Evolutionary conservation across 2,888 invertebrate species (phyloP).

Genomic region (Caenorhabditis angaria): DNA sequence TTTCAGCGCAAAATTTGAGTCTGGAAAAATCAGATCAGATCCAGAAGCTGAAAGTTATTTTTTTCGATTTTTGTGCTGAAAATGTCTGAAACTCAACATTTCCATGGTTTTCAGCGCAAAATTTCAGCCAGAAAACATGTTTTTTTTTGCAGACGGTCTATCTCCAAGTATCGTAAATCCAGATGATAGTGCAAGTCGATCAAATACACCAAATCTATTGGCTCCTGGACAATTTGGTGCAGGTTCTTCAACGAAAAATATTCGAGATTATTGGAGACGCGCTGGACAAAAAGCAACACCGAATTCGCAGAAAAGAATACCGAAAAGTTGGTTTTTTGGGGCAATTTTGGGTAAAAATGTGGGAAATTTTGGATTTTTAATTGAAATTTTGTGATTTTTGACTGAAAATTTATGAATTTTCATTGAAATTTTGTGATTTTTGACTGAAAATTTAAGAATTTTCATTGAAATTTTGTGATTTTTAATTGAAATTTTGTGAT

Average conservation of each 20-base stretch:
- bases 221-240: too few species aligned
- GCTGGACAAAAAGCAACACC: constrained; percentile 2
- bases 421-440: neutral
- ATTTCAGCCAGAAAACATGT: neutral
- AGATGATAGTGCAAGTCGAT: constrained; percentile 42
- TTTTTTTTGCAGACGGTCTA: neutral
- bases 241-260: neutral
- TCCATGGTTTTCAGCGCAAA: too few species aligned
- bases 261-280: constrained; percentile 29
- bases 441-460: neutral
- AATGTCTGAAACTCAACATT: too few species aligned
- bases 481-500: too few species aligned
- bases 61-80: too few species aligned
- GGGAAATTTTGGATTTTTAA: neutral
- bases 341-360: neutral
- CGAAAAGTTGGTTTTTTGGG: neutral
- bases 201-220: constrained; percentile 15
- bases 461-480: neutral
- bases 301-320: neutral
- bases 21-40: neutral
- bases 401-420: neutral
- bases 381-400: neutral
- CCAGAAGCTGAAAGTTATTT: neutral
- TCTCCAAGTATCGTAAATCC: constrained; percentile 28
- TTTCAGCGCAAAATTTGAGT: too few species aligned